Evolutionary conservation across 2,888 invertebrate species (phyloP).

Genomic region (Euplagia quadripunctaria): DNA sequence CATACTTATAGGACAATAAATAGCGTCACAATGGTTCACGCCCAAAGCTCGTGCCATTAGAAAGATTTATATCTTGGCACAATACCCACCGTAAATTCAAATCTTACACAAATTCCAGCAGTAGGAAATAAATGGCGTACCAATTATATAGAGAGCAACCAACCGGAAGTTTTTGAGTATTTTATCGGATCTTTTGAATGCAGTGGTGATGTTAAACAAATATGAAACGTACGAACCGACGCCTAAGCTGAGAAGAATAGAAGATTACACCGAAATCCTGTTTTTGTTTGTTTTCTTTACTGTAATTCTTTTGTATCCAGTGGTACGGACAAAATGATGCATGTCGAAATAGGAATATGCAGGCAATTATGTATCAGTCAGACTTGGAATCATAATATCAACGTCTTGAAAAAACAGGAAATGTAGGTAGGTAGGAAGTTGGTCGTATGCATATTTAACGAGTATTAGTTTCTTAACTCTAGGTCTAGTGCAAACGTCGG

Average conservation of each 20-base stretch:
- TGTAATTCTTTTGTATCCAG: conserved; percentile 75
- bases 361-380: conserved; percentile 38
- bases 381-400: conserved; percentile 18
- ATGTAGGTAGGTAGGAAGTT: not conserved
- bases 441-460: not conserved
- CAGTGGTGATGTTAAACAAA: conserved; percentile 80
- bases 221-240: conserved; percentile 73
- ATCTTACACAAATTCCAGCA: conserved; percentile 71
- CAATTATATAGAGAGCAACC: conserved; percentile 79
- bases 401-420: conserved; percentile 18
- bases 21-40: conserved; percentile 74
- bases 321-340: conserved; percentile 36
- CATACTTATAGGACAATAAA: conserved; percentile 71
- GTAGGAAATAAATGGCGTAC: conserved; percentile 82
- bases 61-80: conserved; percentile 80
- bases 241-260: conserved; percentile 78
- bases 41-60: conserved; percentile 78
- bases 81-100: conserved; percentile 78
- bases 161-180: conserved; percentile 83
- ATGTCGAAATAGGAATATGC: conserved; percentile 39
- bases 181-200: conserved; percentile 76
- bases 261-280: conserved; percentile 84
- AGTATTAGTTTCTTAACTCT: not conserved
- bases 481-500: not conserved
- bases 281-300: conserved; percentile 86